Conservation (phyloP, 2,888 invertebrate genomes). For the Eulithis prunata region DNA sequence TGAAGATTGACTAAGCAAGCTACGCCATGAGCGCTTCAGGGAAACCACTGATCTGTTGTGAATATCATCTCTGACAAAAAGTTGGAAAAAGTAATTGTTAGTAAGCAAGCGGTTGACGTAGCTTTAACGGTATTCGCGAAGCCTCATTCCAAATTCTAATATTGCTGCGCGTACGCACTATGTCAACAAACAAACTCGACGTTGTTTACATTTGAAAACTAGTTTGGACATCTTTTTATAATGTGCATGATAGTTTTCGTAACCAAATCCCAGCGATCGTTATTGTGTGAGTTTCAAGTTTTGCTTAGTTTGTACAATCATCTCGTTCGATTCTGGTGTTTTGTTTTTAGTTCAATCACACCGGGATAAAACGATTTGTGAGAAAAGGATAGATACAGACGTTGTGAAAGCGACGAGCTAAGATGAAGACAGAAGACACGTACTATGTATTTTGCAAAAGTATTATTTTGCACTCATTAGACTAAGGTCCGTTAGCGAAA, state of each 20-base stretch:
- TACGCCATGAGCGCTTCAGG: not conserved
- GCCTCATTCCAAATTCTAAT: slow-evolving; percentile 71
- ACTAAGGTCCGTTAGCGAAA: slow-evolving; percentile 47
- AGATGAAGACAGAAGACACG: too few relatives aligned
- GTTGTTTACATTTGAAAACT: slow-evolving; percentile 40
- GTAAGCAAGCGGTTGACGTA: slow-evolving; percentile 62
- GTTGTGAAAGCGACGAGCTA: too few relatives aligned
- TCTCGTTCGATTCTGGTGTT: slow-evolving; percentile 3
- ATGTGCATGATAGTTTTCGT: slow-evolving; percentile 35
- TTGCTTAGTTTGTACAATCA: slow-evolving; percentile 25
- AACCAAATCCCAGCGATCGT: slow-evolving; percentile 20
- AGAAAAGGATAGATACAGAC: not conserved
- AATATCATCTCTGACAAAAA: slow-evolving; percentile 7
- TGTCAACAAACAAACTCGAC: slow-evolving; percentile 62
- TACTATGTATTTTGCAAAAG: too few relatives aligned
- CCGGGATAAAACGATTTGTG: not conserved
- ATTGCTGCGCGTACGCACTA: slow-evolving; percentile 61
- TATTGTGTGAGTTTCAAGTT: slow-evolving; percentile 18
- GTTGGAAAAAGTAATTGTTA: slow-evolving; percentile 24
- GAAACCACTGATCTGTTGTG: slow-evolving; percentile 3
- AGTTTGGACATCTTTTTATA: slow-evolving; percentile 36
- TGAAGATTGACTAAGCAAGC: too few relatives aligned
- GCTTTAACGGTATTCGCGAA: slow-evolving; percentile 76
- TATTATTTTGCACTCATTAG: too few relatives aligned
- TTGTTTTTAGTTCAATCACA: not conserved